Evolutionary conservation across 1,140 invertebrate genomes (phyloP), one percentile per base, ranked within the genome.

Genomic region (Limonius californicus): DNA sequence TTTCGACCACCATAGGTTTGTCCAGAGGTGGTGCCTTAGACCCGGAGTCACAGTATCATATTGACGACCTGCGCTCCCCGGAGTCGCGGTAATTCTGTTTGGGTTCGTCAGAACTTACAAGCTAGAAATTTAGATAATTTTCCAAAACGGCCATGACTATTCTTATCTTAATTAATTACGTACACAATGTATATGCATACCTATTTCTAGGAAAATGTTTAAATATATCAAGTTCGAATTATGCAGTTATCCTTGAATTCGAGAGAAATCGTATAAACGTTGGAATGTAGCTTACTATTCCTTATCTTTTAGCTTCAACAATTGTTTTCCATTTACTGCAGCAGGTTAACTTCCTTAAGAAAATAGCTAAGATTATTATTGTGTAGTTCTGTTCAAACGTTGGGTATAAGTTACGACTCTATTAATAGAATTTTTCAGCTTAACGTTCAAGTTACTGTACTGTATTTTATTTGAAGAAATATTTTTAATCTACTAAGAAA

Each of bases 1-100:
- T 55, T 55, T 55, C 27, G 54, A 23, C 54, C 54, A 50, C 4
- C 45, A 18, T 50, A 50, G 45, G 45, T 50, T 50, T 50, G 45
- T 50, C 64, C 56, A 67, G 65, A 69, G 68, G 67, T 62, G 60
- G 60, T 62, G 65, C 61, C 45, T 62, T 59, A 59, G 57, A 57
- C 57, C 64, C 59, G 62, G 54, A 64, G 59, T 67, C 64, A 50
- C 64, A 70, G 66, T 67, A 65, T 65, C 67, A 65, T 59, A 64
- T 63, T 69, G 67, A 67, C 67, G 67, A 69, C 65, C 69, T 62
- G 63, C 61, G 67, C 66, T 54, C 42, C 57, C 57, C 43, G 66
- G 56, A 62, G 60, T 65, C 58, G 61, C 66, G 54, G 54, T 57
- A 55, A 55, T 45, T 62, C 35, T 20, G 42, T 47, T 55, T 62